Conservation (phyloP, 2,113 vertebrate genomes). For the Haemorhous mexicanus region DNA sequence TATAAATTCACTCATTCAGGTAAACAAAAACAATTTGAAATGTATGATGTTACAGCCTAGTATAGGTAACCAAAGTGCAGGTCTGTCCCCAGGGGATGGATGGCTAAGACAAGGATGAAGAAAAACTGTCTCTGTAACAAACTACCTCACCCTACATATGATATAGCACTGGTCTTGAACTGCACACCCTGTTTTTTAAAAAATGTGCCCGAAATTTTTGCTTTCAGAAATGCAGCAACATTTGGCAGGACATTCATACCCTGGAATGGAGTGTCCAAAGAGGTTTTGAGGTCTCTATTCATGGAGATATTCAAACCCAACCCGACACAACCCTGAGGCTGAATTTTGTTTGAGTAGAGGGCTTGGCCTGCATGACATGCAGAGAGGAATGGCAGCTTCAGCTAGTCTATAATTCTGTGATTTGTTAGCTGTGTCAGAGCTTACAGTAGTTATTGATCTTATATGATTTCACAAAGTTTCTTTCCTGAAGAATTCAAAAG, state of each 20-base stretch:
- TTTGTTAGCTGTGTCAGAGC: background rate
- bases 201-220: fast-evolving
- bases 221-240: background rate
- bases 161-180: background rate
- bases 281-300: background rate
- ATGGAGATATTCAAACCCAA: background rate
- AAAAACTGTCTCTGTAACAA: background rate
- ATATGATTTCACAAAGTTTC: background rate
- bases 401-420: background rate
- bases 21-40: background rate
- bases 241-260: background rate
- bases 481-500: background rate
- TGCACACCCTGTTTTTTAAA: background rate
- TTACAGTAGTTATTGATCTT: background rate
- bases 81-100: background rate
- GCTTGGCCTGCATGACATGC: fast-evolving
- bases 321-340: background rate
- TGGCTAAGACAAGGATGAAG: background rate
- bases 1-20: background rate
- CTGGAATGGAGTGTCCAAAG: background rate
- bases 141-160: background rate
- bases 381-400: background rate
- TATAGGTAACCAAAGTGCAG: background rate
- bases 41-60: background rate
- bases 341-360: background rate